These are phyloP conservation scores for Ptycholaimellus sp. DNA, from an alignment of 2,888 invertebrate genomes.

Conservation along the genomic window DNA sequence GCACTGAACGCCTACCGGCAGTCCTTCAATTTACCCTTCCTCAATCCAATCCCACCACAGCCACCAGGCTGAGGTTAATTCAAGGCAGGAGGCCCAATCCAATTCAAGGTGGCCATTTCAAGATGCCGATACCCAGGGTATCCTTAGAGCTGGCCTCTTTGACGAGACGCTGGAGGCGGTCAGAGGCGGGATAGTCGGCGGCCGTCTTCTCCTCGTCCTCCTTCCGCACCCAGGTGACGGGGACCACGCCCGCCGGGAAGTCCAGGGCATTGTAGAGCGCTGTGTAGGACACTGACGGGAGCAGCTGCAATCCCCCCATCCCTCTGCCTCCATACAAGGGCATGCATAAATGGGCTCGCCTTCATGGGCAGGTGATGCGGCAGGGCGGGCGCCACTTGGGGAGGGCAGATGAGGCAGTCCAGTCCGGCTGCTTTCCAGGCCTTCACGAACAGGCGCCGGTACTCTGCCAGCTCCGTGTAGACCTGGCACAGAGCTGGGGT, in stretches of 20 bases:
- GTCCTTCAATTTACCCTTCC: too few species aligned
- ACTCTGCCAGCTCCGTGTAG: too few species aligned
- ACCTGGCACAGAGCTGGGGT: too few species aligned
- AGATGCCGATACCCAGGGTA: too few species aligned
- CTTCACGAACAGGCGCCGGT: background rate
- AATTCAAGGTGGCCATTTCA: too few species aligned
- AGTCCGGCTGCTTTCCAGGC: background rate
- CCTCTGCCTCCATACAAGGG: too few species aligned
- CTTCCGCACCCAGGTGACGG: background rate
- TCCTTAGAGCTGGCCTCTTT: background rate
- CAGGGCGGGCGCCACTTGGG: background rate
- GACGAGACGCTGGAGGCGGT: background rate
- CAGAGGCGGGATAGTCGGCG: background rate
- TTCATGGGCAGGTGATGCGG: background rate
- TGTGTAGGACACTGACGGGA: background rate
- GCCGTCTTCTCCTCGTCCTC: background rate
- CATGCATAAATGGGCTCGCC: too few species aligned
- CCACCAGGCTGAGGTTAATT: too few species aligned
- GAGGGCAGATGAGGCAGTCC: background rate
- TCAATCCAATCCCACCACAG: too few species aligned
- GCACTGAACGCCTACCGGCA: background rate
- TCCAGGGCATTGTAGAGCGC: background rate
- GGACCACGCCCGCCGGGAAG: background rate
- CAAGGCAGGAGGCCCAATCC: too few species aligned
- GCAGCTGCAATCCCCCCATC: too few species aligned